phyloP scores from a whole-genome alignment of 2,888 invertebrate genomes.

The Azorinus chamasolen region DNA sequence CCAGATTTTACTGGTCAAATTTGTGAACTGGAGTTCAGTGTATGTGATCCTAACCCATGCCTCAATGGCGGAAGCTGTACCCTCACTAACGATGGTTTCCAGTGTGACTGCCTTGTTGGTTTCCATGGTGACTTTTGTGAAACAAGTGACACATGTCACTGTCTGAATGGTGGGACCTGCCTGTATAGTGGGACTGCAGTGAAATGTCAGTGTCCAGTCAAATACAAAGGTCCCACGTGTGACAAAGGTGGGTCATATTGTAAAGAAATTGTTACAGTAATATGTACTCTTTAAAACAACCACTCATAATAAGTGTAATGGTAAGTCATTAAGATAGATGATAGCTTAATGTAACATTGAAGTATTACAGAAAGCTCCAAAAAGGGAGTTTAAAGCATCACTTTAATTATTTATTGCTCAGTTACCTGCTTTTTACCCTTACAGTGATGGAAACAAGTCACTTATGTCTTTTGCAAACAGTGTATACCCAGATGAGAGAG shows the following conservation, averaged over 20 bases:
- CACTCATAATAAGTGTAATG: no score
- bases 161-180: conserved; percentile 80
- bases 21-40: conserved; percentile 60
- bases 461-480: no score
- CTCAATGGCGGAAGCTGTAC: conserved; percentile 72
- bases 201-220: conserved; percentile 72
- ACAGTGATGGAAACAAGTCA: no score
- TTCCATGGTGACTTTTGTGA: conserved; percentile 73
- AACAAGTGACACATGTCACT: conserved; percentile 58
- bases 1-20: conserved; percentile 65
- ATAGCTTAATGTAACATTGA: no score
- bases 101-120: conserved; percentile 72
- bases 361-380: no score
- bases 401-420: no score
- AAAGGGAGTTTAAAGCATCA: no score
- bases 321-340: no score
- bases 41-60: conserved; percentile 70
- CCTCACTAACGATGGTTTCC: conserved; percentile 44
- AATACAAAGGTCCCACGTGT: conserved; percentile 76
- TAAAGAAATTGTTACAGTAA: neutral
- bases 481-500: no score
- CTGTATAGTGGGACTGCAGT: conserved; percentile 49
- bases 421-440: no score
- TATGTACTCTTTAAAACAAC: no score
- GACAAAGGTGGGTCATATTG: conserved; percentile 72